These are phyloP conservation scores for Eupelmus urozonus DNA, from an alignment of 2,888 invertebrate genomes.

Conservation along the genomic window DNA sequence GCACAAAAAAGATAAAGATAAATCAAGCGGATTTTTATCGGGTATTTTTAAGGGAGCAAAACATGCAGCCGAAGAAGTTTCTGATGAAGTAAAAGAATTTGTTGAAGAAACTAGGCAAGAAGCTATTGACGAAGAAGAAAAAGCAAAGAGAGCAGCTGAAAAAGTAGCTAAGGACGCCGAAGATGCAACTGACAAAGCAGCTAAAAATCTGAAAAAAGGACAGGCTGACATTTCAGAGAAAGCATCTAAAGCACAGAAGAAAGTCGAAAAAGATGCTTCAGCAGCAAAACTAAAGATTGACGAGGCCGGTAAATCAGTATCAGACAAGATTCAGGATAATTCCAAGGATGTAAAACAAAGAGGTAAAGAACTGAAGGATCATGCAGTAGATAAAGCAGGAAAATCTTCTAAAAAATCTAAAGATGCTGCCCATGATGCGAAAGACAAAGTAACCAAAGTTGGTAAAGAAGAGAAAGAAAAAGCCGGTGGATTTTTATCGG, in stretches of 20 bases:
- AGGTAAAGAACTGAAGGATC: slow-evolving; percentile 45
- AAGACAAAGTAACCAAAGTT: slow-evolving; percentile 41
- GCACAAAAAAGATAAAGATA: slow-evolving; percentile 40
- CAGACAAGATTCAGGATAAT: not conserved
- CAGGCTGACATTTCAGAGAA: slow-evolving; percentile 7
- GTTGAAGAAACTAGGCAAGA: slow-evolving; percentile 47
- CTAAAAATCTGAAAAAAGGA: not conserved
- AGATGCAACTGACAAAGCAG: slow-evolving; percentile 58
- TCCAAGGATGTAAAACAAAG: slow-evolving; percentile 72
- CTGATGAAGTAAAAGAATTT: slow-evolving; percentile 61
- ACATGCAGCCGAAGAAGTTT: slow-evolving; percentile 59
- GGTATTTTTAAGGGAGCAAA: slow-evolving; percentile 63
- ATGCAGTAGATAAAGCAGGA: slow-evolving; percentile 62
- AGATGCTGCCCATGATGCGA: slow-evolving; percentile 44
- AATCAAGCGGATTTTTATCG: slow-evolving; percentile 58
- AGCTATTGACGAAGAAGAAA: slow-evolving; percentile 47
- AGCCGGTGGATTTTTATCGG: slow-evolving; percentile 63
- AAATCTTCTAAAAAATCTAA: slow-evolving; percentile 62
- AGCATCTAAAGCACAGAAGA: slow-evolving; percentile 65
- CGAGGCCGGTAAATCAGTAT: not conserved
- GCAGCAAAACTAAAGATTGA: slow-evolving; percentile 63
- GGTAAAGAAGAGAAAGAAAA: slow-evolving; percentile 62
- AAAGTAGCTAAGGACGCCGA: slow-evolving; percentile 58
- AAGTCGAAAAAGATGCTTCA: slow-evolving; percentile 79
- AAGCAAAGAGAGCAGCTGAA: slow-evolving; percentile 47